Base-by-base conservation (phyloP, 2,113 vertebrate species). In the Narcine bancroftii region DNA sequence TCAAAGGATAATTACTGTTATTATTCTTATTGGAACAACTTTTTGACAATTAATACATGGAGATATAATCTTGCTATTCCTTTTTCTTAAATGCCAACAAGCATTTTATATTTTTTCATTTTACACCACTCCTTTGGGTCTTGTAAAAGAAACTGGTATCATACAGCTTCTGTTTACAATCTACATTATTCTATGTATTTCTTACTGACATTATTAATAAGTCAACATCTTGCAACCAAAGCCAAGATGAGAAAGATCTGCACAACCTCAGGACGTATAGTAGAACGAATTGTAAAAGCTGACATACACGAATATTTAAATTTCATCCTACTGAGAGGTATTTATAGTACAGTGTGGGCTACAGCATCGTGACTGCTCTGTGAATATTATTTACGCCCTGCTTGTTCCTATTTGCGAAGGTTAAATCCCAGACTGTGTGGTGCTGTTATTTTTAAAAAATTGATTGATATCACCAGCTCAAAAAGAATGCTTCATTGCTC, bases 291-390 rank as follows among this genome's bases (percentile, higher is more conserved):
- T 69, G 42, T 29, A 13, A 42, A 65, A 91, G 47, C 66, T 71
- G 89, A 53, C 42, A 33, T 47, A 69, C 26, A 71, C 89, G 39
- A 91, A 91, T 71, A 71, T 91, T 91, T 71, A 69, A 83, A 69
- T 91, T 69, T 71, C 89, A 71, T 91, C 89, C 89, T 69, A 29
- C 89, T 69, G 39, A 47, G 63, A 47, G 63, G 65, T 91, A 91
- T 91, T 91, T 91, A 91, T 91, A 71, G 89, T 45, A 26, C 89
- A 69, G 65, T 69, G 89, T 91, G 89, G 89, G 89, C n/a, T 71
- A 29, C 39, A 91, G 89, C 36, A 29, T 91, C 89, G 42, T 91
- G 89, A 91, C 89, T 69, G 60, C 69, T 47, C 24, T 71, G 65
- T 47, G 65, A 71, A 91, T 91, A 91, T 69, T 69, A 91, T 45